Evolutionary conservation across 2,113 vertebrate species (phyloP), one percentile per base, ranked within the genome.

Genomic region (Colius striatus): DNA sequence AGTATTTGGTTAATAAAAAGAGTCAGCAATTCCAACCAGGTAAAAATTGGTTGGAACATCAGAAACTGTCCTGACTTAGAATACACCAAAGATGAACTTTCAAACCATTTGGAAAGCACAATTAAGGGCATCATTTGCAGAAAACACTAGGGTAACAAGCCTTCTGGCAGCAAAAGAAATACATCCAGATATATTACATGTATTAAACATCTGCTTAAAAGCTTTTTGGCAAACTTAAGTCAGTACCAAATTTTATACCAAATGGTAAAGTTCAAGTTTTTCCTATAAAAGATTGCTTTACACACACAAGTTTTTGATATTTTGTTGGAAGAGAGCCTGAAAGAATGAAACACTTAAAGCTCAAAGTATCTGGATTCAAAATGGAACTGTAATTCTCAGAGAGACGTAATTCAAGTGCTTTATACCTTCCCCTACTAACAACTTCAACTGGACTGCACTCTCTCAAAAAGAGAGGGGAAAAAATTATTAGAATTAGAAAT

Each of bases 281-380:
- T 87, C 67, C 84, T 85, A 22, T 21, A 90, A 72, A 65, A 79
- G 47, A 72, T 4, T 51, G 22, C 6, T 85, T 91, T 70, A 89
- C 22, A 68, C 48, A 60, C 84, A 84, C 11, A 30, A 68, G 36
- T 87, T 84, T 90, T 51, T 86, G 60, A 79, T 77, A 73, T 57
- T 54, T 73, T 87, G 20, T 82, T 95, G 93, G 87, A 83, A 87
- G 26, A 92, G 21, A 76, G 89, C 66, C 91, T 62, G 71, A 95
- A 91, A 79, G 70, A 82, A 10, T 41, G 70, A 63, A 79, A 83
- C 34, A 60, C 12, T 94, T 91, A 4, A 41, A 92, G 61, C 17
- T 89, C 62, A 91, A 96, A 84, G 50, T 68, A 94, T 62, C 72
- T 77, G 29, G 23, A 91, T 73, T 85, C 12, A 90, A 85, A 89